Evolutionary conservation across 1,140 invertebrate species (phyloP).

Genomic region (Drosophila varians): DNA sequence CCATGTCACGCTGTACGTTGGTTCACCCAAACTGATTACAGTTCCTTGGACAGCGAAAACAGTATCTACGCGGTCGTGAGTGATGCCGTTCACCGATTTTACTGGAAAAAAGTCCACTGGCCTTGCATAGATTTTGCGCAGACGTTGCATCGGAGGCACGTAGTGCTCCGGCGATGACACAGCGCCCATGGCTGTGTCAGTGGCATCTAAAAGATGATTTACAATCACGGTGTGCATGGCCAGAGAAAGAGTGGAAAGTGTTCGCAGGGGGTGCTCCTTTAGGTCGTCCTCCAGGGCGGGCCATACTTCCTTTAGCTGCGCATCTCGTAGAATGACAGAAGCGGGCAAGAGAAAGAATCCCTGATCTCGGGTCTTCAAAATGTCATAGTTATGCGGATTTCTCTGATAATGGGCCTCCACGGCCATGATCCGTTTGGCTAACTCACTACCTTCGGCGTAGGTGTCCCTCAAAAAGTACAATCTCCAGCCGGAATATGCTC

Average conservation of each 20-base stretch:
- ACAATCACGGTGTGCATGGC: conserved; percentile 87
- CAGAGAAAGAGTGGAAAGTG: conserved; percentile 86
- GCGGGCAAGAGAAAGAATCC: conserved; percentile 84
- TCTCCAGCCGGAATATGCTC: conserved; percentile 86
- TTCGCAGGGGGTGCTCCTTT: conserved; percentile 84
- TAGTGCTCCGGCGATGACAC: conserved; percentile 23
- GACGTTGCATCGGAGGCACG: conserved; percentile 18
- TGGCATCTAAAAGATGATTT: conserved; percentile 38
- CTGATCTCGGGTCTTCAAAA: conserved; percentile 83
- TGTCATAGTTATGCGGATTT: conserved; percentile 77
- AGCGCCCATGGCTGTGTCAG: not conserved
- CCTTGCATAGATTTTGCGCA: conserved; percentile 62
- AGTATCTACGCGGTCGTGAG: conserved; percentile 83
- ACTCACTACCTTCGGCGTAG: conserved; percentile 79
- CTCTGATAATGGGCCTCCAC: conserved; percentile 79
- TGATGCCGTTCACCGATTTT: conserved; percentile 40
- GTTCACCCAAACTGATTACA: conserved; percentile 92
- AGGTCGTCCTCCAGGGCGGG: conserved; percentile 85
- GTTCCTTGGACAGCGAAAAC: conserved; percentile 91
- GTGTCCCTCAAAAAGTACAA: conserved; percentile 86
- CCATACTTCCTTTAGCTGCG: conserved; percentile 84
- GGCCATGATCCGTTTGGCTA: conserved; percentile 83
- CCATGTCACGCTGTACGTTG: conserved; percentile 89
- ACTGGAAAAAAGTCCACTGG: conserved; percentile 47
- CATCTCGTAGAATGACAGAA: conserved; percentile 84